Base-by-base conservation (phyloP, 2,113 vertebrate species). In the Elgaria multicarinata region DNA sequence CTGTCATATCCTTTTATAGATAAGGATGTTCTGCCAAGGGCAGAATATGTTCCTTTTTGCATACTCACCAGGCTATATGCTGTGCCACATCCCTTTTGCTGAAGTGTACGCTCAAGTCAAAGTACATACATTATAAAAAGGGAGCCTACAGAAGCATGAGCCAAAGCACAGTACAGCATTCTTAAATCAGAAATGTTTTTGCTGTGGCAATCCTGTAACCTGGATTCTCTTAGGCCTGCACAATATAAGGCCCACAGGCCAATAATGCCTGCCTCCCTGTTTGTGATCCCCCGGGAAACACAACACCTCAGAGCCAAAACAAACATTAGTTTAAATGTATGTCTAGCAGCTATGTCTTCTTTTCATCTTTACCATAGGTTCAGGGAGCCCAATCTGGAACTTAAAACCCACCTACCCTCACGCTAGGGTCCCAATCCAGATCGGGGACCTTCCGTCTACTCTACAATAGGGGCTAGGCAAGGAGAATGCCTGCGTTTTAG, bases 1-100 rank as follows among this genome's bases (percentile, higher is more conserved):
- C 44, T 93, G 90, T 92, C 92, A 91, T 92, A 92, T 93, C 94
- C 91, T 89, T 92, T 84, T 91, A 90, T 89, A 92, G 92, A 93
- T 66, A 90, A 89, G 88, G 89, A 90, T 94, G 82, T 86, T 94
- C 90, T 93, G 92, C 93, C 93, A 94, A 93, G 91, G 93, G 90
- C 91, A 95, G 91, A 28, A 91, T 91, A 74, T 75, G 81, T 90
- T 85, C 89, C 90, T 92, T 2, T 69, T 74, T 77, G 77, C 55
- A 80, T 90, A 92, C 91, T 90, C 80, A 64, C 0, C 0, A 90
- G 93, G 83, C 80, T 58, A 1, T 86, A 93, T 93, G 94, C 92
- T 93, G 92, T 89, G 89, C 90, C 91, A 89, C 91, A 85, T 46
- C 72, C 84, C 92, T 93, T 89, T 88, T 90, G 33, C 50, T 86